These are phyloP conservation scores for Marmota flaviventris DNA, from an alignment of 2,113 vertebrate species.

Conservation along the genomic window DNA sequence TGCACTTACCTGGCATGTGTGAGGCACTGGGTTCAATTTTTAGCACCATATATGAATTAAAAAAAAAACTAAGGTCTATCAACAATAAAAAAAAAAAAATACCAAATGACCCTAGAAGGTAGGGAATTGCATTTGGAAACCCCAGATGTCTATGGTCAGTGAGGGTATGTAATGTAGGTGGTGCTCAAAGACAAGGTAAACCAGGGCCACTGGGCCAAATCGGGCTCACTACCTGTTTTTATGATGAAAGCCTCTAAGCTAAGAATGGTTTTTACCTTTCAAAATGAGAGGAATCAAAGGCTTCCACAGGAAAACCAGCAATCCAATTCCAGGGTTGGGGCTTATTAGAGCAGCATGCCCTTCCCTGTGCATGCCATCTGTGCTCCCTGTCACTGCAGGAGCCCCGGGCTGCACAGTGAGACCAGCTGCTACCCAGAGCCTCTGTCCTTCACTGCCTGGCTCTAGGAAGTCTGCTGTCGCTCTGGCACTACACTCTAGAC, in stretches of 20 bases:
- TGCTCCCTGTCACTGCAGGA: background rate
- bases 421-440: background rate
- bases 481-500: background rate
- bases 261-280: constrained; percentile 26
- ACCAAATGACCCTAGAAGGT: no score
- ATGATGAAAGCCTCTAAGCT: background rate
- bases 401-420: background rate
- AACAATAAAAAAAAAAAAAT: no score
- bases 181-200: background rate
- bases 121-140: background rate
- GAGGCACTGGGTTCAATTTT: no score
- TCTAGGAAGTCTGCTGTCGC: background rate
- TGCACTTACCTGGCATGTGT: no score
- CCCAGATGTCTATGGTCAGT: background rate
- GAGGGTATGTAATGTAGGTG: background rate
- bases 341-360: no score
- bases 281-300: background rate
- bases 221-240: background rate
- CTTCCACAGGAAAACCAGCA: background rate
- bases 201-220: background rate
- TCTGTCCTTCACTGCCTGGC: background rate
- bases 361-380: no score
- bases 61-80: no score
- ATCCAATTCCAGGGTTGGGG: background rate
- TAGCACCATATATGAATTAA: no score